phyloP scores from a whole-genome alignment of 2,113 vertebrate species.

The Bagarius yarrelli region DNA sequence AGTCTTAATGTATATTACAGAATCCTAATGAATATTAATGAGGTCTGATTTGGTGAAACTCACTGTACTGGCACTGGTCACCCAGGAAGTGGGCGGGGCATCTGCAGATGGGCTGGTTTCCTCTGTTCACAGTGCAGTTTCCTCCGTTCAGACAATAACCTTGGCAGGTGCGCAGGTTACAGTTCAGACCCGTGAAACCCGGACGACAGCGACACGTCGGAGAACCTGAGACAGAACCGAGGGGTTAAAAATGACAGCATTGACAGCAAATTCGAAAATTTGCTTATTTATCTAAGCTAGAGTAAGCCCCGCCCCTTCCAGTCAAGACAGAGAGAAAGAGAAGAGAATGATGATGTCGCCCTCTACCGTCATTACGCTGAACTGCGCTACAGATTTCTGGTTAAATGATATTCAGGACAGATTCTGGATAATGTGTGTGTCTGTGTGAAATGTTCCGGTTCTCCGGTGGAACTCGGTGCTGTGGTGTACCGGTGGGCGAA shows the following conservation, averaged over 20 bases:
- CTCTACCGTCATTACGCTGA: not conserved
- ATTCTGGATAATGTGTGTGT: not conserved
- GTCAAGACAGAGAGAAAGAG: not conserved
- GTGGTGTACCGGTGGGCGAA: constrained; percentile 80
- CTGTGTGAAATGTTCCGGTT: not conserved
- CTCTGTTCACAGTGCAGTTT: constrained; percentile 85
- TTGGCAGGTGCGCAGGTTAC: constrained; percentile 84
- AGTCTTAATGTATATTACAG: not conserved
- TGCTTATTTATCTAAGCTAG: no score
- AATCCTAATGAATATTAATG: not conserved
- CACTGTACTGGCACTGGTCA: constrained; percentile 92
- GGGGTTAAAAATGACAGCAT: not conserved
- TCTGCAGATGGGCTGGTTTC: constrained; percentile 90
- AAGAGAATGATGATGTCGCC: not conserved
- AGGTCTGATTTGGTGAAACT: constrained; percentile 61
- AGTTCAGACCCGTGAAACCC: constrained; percentile 88
- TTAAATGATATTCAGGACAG: not conserved
- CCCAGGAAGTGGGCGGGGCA: constrained; percentile 81
- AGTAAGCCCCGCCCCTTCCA: no score
- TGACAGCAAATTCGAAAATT: no score
- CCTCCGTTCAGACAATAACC: constrained; percentile 87
- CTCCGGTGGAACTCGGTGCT: not conserved
- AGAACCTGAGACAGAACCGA: constrained; percentile 73
- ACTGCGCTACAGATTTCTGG: not conserved
- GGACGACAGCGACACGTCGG: constrained; percentile 91